Evolutionary conservation across 2,888 invertebrate species (phyloP).

Genomic region (Meiosimyza platycephala): DNA sequence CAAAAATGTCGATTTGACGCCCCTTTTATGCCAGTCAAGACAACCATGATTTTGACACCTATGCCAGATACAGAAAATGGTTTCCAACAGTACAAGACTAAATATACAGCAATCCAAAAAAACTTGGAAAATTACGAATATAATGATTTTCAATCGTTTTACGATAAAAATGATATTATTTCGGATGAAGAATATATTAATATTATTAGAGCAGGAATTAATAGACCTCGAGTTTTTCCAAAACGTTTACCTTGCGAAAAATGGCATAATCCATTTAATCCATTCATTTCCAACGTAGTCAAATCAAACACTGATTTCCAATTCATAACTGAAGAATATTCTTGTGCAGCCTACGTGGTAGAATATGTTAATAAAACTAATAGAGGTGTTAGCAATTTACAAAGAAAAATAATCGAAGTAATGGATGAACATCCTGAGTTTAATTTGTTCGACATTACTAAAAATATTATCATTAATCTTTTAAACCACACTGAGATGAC

Average conservation of each 20-base stretch:
- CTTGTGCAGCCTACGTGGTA: slow-evolving; percentile 64
- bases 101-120: slow-evolving; percentile 9
- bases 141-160: too few relatives aligned
- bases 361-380: slow-evolving; percentile 64
- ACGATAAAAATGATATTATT: too few relatives aligned
- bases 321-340: slow-evolving; percentile 61
- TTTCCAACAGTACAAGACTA: neutral
- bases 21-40: slow-evolving; percentile 34
- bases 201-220: too few relatives aligned
- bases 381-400: slow-evolving; percentile 33
- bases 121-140: slow-evolving; percentile 34
- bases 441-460: neutral
- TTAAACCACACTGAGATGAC: slow-evolving; percentile 50
- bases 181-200: too few relatives aligned
- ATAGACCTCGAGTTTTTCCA: too few relatives aligned
- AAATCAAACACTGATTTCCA: neutral
- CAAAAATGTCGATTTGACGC: slow-evolving; percentile 40
- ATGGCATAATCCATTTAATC: slow-evolving; percentile 2
- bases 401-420: too few relatives aligned
- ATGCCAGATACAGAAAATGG: slow-evolving; percentile 26
- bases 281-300: neutral
- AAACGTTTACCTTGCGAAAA: too few relatives aligned
- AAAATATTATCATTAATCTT: slow-evolving; percentile 35
- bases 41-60: slow-evolving; percentile 29
- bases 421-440: slow-evolving; percentile 59